Conservation (phyloP, 2,888 invertebrate genomes). For the Drosophila kokeensis region DNA sequence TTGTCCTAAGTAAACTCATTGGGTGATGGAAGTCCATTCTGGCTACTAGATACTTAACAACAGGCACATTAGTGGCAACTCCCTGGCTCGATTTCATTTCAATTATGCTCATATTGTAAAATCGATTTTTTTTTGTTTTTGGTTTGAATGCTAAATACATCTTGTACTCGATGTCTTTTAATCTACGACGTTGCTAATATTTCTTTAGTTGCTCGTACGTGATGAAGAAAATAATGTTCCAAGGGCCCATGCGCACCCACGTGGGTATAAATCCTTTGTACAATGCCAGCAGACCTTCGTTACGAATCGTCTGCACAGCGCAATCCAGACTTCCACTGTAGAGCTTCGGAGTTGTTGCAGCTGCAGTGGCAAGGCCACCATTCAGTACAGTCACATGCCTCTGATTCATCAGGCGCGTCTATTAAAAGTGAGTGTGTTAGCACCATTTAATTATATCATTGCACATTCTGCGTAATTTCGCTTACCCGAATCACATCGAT, state of each 20-base stretch:
- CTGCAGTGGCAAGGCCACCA: slow-evolving; percentile 79
- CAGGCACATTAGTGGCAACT: slow-evolving; percentile 60
- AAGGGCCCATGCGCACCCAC: slow-evolving; percentile 97
- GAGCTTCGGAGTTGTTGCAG: slow-evolving; percentile 85
- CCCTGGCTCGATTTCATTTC: slow-evolving; percentile 35
- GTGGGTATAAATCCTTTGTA: slow-evolving; percentile 99
- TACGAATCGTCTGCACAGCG: slow-evolving; percentile 92
- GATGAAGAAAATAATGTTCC: slow-evolving; percentile 98
- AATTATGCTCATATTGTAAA: slow-evolving; percentile 43
- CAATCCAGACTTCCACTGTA: slow-evolving; percentile 95
- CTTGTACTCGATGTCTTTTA: slow-evolving; percentile 60
- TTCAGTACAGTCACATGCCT: slow-evolving; percentile 87
- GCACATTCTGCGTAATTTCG: neutral
- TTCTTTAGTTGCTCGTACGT: slow-evolving; percentile 96
- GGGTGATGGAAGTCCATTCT: slow-evolving; percentile 22
- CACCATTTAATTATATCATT: neutral
- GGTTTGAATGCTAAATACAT: slow-evolving; percentile 70
- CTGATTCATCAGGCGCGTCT: slow-evolving; percentile 98
- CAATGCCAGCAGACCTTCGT: slow-evolving; percentile 93
- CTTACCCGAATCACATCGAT: slow-evolving; percentile 96
- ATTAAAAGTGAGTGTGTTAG: slow-evolving; percentile 40
- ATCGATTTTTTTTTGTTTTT: slow-evolving; percentile 51
- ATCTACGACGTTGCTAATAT: slow-evolving; percentile 84
- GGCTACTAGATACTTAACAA: slow-evolving; percentile 54
- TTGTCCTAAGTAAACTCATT: slow-evolving; percentile 25